Percentiles rank a stretch among this genome's conserved stretches.
phyloP scores from a whole-genome alignment of 2,888 invertebrate species.

The Lithophane socia region DNA sequence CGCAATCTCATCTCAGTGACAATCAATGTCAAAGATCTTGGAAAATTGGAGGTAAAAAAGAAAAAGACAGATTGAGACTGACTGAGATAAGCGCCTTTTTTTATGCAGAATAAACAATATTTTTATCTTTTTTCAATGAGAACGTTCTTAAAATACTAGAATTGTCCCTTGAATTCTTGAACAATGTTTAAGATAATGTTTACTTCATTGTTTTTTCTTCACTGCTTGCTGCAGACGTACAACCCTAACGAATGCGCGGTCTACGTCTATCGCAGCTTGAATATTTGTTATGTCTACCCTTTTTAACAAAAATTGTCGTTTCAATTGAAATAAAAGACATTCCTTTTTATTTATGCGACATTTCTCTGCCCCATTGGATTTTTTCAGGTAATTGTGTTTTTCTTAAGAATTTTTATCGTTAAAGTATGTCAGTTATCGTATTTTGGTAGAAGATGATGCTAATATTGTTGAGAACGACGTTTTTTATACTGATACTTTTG shows the following conservation, averaged over 20 bases:
- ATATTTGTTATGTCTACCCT: slow-evolving; percentile 61
- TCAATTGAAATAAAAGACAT: slow-evolving; percentile 52
- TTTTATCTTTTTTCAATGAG: not conserved
- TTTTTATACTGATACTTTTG: not conserved
- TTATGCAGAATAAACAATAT: not conserved
- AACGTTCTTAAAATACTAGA: not conserved
- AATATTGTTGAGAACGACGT: not conserved
- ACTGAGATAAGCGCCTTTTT: not conserved
- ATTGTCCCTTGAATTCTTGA: not conserved
- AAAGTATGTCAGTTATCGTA: slow-evolving; percentile 27
- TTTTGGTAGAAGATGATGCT: slow-evolving; percentile 16
- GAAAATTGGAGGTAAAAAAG: not conserved
- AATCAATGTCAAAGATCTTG: not conserved
- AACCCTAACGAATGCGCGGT: slow-evolving; percentile 3
- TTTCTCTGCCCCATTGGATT: slow-evolving; percentile 39
- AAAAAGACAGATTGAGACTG: not conserved
- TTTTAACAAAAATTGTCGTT: slow-evolving; percentile 46
- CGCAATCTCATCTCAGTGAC: not conserved
- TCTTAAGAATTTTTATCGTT: slow-evolving; percentile 45
- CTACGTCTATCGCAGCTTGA: slow-evolving; percentile 31
- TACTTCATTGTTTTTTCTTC: not conserved
- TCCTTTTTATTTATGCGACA: slow-evolving; percentile 54
- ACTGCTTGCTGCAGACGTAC: not conserved
- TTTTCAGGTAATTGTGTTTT: slow-evolving; percentile 43
- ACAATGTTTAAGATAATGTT: not conserved